Evolutionary conservation across 2,888 invertebrate species (phyloP).

Genomic region (Metopia argyrocephala): DNA sequence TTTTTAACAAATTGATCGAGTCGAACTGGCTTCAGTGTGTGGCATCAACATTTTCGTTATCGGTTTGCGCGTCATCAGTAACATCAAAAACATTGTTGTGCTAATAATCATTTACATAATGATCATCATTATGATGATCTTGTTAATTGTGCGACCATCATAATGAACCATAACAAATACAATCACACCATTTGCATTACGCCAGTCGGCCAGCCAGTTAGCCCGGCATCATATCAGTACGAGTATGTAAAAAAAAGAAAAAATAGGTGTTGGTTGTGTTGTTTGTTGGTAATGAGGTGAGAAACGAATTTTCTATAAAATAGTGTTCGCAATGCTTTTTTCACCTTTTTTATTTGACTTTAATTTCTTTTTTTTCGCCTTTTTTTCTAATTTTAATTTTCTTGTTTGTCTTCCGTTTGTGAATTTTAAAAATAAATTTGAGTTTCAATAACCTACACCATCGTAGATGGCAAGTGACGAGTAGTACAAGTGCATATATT

Average conservation of each 20-base stretch:
- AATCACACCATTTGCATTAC: not conserved
- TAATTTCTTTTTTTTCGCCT: not conserved
- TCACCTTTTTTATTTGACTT: constrained; percentile 14
- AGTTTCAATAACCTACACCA: not conserved
- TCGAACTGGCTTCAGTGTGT: constrained; percentile 52
- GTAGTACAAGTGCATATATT: not conserved
- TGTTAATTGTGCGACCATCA: constrained; percentile 1
- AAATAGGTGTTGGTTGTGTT: constrained; percentile 30
- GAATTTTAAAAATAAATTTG: not conserved
- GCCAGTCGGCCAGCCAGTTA: not conserved
- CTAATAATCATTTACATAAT: constrained; percentile 12
- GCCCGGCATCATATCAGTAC: not conserved
- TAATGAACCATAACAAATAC: constrained; percentile 4
- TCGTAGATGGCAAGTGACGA: no score
- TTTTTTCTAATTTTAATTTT: not conserved
- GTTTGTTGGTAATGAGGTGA: constrained; percentile 60
- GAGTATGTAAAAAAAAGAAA: not conserved
- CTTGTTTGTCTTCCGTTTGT: not conserved
- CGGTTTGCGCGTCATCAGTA: constrained; percentile 29
- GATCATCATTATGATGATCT: constrained; percentile 19
- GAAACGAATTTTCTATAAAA: constrained; percentile 52
- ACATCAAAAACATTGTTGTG: constrained; percentile 7
- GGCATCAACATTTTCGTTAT: constrained; percentile 32
- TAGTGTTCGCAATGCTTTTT: constrained; percentile 37
- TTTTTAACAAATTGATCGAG: constrained; percentile 52